These are phyloP conservation scores for Alca torda DNA, from an alignment of 2,797 vertebrate species.

Conservation along the genomic window DNA sequence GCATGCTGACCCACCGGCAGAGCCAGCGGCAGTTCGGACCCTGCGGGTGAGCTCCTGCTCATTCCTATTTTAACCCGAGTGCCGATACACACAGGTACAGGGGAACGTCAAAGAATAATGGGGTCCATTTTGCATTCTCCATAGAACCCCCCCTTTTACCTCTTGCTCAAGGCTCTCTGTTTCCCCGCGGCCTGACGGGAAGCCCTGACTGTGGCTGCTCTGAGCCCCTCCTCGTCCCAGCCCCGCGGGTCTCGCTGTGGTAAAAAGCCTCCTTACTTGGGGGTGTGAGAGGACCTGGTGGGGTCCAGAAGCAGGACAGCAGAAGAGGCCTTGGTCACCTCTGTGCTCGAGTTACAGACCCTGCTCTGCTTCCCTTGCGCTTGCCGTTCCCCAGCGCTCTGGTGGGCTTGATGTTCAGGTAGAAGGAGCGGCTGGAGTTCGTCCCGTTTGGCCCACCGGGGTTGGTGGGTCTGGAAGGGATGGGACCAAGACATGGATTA, in stretches of 20 bases:
- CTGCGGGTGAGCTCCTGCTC: background rate
- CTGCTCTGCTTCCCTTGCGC: background rate
- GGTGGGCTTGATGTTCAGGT: background rate
- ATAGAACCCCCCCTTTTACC: too few relatives aligned
- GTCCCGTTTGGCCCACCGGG: too few relatives aligned
- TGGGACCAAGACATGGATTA: background rate
- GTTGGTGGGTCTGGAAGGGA: background rate
- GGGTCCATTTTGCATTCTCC: background rate
- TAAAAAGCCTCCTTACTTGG: fast-evolving
- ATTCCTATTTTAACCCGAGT: background rate
- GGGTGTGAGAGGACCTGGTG: background rate
- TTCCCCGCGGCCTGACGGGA: background rate
- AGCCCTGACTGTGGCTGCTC: background rate
- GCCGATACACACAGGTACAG: fast-evolving
- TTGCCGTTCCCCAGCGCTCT: background rate
- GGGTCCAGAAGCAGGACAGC: background rate
- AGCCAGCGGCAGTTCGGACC: background rate
- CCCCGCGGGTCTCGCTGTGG: fast-evolving
- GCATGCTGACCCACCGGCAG: fast-evolving
- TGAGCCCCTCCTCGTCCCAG: background rate
- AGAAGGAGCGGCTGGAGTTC: background rate
- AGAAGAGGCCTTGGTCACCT: background rate
- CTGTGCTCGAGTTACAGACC: fast-evolving
- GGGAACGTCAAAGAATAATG: too few relatives aligned
- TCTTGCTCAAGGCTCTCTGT: background rate